Evolutionary conservation across 2,888 invertebrate genomes (phyloP), one percentile per base, ranked within the genome.

Genomic region (Rhagium mordax): DNA sequence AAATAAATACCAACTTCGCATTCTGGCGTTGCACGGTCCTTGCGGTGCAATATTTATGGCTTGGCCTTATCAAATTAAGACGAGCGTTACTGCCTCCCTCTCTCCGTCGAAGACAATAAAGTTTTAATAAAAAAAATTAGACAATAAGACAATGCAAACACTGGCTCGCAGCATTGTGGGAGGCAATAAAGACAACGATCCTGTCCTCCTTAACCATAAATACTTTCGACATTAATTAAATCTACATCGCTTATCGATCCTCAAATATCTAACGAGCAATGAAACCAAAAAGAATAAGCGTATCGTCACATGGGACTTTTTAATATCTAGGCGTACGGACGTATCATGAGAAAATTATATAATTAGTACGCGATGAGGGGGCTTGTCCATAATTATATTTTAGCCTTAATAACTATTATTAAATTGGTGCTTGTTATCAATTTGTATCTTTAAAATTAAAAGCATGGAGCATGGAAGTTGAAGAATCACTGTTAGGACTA

Each of bases 121-220:
- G 15, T 49, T 62, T 48, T 62, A 18, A 20, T 47, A 48, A 48
- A 13, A 33, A 60, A 41, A 41, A 41, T 41, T 61, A 33, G 15
- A 61, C 15, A 62, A 62, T 48, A 48, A 47, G 49, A 62, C 62
- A 24, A 29, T 20, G 53, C 33, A 53, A 29, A 65, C 65, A 27
- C 16, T 33, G 16, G 10, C 13, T 27, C 33, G 7, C 6, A 33
- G 16, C 20, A n/a, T 20, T 33, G 16, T 65, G 65, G 65, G 65
- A 29, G 65, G 65, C 29, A 53, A 33, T 65, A 51, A 65, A 65
- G 65, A 65, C 33, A 51, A 65, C 6, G 53, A 64, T 48, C 51
- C 21, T 18, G 20, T 16, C 49, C 64, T 29, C 33, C 59, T 49
- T 27, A 64, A 16, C 64, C 21, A 18, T 65, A 65, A 65, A 59